Evolutionary conservation across 1,140 invertebrate species (phyloP), one percentile per base, ranked within the genome.

Genomic region (Lineus longissimus): DNA sequence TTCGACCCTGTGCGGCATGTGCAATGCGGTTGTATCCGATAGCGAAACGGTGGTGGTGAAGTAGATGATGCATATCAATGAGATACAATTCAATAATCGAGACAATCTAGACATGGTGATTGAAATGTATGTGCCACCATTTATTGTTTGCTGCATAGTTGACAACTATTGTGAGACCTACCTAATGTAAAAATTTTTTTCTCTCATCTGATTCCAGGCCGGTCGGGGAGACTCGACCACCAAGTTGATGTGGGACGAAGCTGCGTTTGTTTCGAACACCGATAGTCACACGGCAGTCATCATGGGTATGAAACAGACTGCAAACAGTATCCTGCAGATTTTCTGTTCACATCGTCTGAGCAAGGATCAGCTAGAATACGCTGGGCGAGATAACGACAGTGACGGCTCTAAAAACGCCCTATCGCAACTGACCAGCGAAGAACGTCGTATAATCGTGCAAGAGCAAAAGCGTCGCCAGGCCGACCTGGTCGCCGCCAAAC

Each of bases 211-310:
- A 6, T 51, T 51, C n/a, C 47, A 51, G 47, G 47, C 47, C 4
- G 47, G 47, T n/a, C 47, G 47, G 9, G 47, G 47, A 51, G 47
- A 51, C 6, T 7, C 47, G 47, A n/a, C 47, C 4, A 51, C 47
- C 4, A 51, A 51, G 47, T 7, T 51, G 4, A 51, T 51, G 47
- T 51, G 47, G 47, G 47, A 51, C 47, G 47, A 51, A n/a, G 47
- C 47, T 7, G 47, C 47, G 9, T 51, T 51, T n/a, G n/a, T n/a
- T 23, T 51, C 47, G 25, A 51, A 7, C 6, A 51, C 6, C 25
- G 47, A 51, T 27, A n/a, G n/a, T 23, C 47, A 51, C 47, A 51
- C n/a, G n/a, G 47, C 47, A 6, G 47, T 51, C 47, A 4, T 51
- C 4, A 19, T 51, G n/a, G 47, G 47, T 23, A 23, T 51, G 6